phyloP scores from a whole-genome alignment of 92 coral and sea anemone genomes.

The Montipora capitata region DNA sequence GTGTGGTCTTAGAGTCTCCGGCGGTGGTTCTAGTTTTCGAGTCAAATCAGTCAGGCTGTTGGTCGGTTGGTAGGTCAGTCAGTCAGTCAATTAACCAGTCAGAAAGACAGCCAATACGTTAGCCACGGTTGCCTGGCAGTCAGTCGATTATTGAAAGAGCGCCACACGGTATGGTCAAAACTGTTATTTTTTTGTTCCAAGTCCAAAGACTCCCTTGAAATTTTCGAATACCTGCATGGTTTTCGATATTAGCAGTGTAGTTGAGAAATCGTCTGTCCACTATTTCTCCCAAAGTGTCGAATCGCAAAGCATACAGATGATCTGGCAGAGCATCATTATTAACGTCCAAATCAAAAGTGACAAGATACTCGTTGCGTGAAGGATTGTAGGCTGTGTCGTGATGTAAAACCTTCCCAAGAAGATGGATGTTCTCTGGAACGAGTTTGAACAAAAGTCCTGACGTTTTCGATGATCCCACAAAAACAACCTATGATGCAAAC shows the following conservation, averaged over 20 bases:
- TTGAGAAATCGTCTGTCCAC: conserved; percentile 80
- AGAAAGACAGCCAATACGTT: no score
- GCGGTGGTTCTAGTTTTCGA: no score
- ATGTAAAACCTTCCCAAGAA: conserved; percentile 79
- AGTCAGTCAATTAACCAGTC: no score
- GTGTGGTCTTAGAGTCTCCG: no score
- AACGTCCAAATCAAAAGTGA: conserved; percentile 91
- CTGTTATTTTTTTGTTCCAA: no score
- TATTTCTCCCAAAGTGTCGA: conserved; percentile 71
- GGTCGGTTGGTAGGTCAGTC: no score
- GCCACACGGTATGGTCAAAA: no score
- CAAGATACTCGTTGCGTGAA: conserved; percentile 83
- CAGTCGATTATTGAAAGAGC: no score
- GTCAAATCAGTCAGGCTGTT: no score
- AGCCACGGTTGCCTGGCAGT: no score
- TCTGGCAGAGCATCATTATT: conserved; percentile 84
- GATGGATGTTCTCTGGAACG: conserved; percentile 73
- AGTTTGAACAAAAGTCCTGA: conserved; percentile 64
- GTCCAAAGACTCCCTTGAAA: no score
- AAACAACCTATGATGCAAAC: conserved; percentile 57
- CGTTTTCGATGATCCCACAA: conserved; percentile 80
- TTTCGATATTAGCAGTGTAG: conserved; percentile 70
- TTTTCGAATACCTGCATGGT: conserved; percentile 21
- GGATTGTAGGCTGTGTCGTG: conserved; percentile 91
- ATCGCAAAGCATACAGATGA: conserved; percentile 82